Evolutionary conservation across 2,113 vertebrate species (phyloP), one percentile per base, ranked within the genome.

Genomic region (Lamprotornis superbus): DNA sequence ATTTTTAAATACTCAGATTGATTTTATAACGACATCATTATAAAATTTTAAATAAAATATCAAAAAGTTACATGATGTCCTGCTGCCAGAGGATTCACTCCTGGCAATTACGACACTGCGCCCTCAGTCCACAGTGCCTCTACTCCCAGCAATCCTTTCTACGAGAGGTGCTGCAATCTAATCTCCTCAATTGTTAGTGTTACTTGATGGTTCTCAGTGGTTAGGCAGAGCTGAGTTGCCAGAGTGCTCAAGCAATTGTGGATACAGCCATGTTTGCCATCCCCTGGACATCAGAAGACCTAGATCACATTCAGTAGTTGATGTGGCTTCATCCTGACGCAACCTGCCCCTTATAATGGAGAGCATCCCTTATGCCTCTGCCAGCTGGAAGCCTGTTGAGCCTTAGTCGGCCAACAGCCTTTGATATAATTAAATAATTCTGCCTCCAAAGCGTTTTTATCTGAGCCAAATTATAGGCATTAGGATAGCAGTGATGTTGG

Each of bases 361-460:
- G 84, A 88, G 42, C 1, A 1, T 67, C 73, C 17, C 16, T n/a
- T 28, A 5, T 22, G 82, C 16, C 52, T 77, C 55, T 57, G 83
- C 95, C 93, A 95, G 88, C 90, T 95, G 95, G 93, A 96, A 93
- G 65, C 44, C 89, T 74, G n/a, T 12, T 61, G 65, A 69, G 84
- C 64, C 56, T 74, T 63, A 14, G 5, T 70, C 0, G 0, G 93
- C 92, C 92, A 94, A 87, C 71, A 92, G 83, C 60, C 64, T 94
- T 90, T 93, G 56, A 89, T 60, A 75, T 77, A 93, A 93, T 93
- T 92, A 94, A 90, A 81, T 71, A 90, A 81, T 86, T 89, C 61
- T 92, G 76, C 85, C 25, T 94, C 75, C 60, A 90, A 93, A 93
- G 77, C 17, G 0, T 74, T 89, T 89, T 93, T 50, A 33, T 64